Evolutionary conservation across 2,113 vertebrate genomes (phyloP).

Genomic region (Seriola dumerili): DNA sequence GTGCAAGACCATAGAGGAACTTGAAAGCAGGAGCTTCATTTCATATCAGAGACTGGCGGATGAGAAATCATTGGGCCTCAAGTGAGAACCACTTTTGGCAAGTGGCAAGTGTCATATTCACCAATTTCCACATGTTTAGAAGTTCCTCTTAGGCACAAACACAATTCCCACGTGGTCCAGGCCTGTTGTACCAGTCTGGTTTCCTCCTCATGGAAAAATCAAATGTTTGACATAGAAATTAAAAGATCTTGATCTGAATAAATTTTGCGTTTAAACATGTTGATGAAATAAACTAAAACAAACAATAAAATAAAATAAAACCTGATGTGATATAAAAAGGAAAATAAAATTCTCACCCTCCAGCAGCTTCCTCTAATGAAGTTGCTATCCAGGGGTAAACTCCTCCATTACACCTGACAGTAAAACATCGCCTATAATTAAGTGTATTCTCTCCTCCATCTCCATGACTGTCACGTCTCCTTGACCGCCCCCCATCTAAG

Average conservation of each 20-base stretch:
- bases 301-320: neutral
- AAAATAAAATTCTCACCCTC: neutral
- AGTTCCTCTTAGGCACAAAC: neutral
- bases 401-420: neutral
- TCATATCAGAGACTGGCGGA: neutral
- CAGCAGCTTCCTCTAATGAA: neutral
- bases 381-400: neutral
- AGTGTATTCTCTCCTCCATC: neutral
- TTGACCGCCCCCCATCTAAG: neutral
- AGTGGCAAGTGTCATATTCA: neutral
- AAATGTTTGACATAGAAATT: neutral
- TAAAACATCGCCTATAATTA: slow-evolving; percentile 3
- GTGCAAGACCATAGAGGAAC: slow-evolving; percentile 15
- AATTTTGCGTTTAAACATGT: neutral
- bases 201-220: too few species aligned
- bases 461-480: neutral
- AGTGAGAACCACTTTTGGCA: neutral
- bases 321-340: neutral
- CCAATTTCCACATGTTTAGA: neutral
- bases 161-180: neutral
- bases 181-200: neutral
- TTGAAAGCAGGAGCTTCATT: slow-evolving; percentile 40
- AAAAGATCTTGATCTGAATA: neutral
- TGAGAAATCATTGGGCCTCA: slow-evolving; percentile 14
- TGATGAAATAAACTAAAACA: neutral